Evolutionary conservation across 2,113 vertebrate species (phyloP).

Genomic region (Xenus cinereus): DNA sequence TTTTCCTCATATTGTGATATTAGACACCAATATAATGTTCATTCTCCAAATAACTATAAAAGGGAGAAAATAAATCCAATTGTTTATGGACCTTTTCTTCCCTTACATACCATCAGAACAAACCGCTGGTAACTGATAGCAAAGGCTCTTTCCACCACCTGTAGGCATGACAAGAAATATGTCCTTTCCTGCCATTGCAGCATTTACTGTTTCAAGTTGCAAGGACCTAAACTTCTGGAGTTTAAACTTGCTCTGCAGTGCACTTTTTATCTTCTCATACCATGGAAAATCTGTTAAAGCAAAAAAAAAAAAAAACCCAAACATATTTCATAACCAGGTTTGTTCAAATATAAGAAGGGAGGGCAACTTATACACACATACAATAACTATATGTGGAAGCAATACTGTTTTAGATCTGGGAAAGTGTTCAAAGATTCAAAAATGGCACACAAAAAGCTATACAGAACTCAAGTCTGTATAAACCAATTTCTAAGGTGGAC

Average conservation of each 20-base stretch:
- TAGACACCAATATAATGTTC: neutral
- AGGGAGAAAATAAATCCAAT: neutral
- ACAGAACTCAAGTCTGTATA: neutral
- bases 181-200: conserved; percentile 86
- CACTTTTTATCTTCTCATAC: conserved; percentile 80
- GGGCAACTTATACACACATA: neutral
- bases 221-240: conserved; percentile 85
- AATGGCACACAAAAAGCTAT: neutral
- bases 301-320: neutral
- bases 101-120: conserved; percentile 86
- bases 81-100: neutral
- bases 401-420: neutral
- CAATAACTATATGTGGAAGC: neutral
- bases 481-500: neutral
- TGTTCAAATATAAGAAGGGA: neutral
- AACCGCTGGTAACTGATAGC: conserved; percentile 92
- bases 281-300: conserved; percentile 85
- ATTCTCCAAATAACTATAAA: neutral
- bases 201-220: conserved; percentile 90
- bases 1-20: neutral
- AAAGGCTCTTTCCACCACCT: conserved; percentile 94
- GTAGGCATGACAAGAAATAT: conserved; percentile 97
- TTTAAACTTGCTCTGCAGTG: conserved; percentile 79
- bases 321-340: neutral
- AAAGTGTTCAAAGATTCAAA: neutral